Conservation (phyloP, 2,797 vertebrate species). For the Buphagus erythrorhynchus region DNA sequence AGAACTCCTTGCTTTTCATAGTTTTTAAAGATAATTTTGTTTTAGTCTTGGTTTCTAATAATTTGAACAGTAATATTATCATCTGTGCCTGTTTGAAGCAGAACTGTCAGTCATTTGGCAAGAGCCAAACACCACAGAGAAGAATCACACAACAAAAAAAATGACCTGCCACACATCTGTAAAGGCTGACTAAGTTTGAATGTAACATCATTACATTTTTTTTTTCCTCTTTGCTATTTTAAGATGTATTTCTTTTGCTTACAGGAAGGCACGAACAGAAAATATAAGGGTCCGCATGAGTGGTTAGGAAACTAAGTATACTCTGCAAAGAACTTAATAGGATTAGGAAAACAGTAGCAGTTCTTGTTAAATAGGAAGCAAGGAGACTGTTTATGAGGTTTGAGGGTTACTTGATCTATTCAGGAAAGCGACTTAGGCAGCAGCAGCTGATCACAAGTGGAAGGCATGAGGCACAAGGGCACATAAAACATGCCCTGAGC, state of each 20-base stretch:
- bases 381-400: background rate
- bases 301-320: background rate
- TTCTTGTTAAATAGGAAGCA: slow-evolving; percentile 4
- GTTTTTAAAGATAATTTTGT: background rate
- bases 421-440: background rate
- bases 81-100: background rate
- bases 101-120: background rate
- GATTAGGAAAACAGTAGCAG: slow-evolving; percentile 22
- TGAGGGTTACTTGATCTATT: background rate
- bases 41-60: background rate
- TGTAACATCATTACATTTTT: background rate
- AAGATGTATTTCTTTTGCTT: background rate
- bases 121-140: background rate
- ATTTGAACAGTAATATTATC: background rate
- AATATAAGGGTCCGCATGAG: background rate
- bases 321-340: slow-evolving; percentile 8
- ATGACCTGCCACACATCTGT: background rate
- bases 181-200: background rate
- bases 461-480: background rate
- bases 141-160: background rate
- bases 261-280: background rate
- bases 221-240: background rate
- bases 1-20: background rate
- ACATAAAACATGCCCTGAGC: background rate
- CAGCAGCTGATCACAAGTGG: background rate